Base-by-base conservation (phyloP, 2,113 vertebrate species). In the Marmota flaviventris region DNA sequence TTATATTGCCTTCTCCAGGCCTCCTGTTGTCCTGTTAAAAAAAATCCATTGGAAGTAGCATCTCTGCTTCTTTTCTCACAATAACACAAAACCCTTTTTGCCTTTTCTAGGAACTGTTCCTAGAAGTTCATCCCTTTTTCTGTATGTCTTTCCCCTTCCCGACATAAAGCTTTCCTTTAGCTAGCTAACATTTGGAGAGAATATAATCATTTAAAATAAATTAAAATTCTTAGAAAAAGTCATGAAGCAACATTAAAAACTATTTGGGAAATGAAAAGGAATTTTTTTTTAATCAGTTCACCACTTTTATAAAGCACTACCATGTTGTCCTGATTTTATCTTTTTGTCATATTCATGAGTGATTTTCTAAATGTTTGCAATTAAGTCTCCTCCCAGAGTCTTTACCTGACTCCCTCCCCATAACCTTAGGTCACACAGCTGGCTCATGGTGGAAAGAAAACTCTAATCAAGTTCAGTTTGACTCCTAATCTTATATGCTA, bases 1-100 rank as follows among this genome's bases (percentile, higher is more conserved):
- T 22, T 58, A 2, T 4, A 5, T 85, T 79, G 34, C 22, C 39
- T 85, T 34, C 65, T 90, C 39, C n/a, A 34, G 34, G 34, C 8
- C 14, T 88, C 12, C 2, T 12, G 14, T 11, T 76, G 27, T 0
- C 11, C 85, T 84, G 82, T 63, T 83, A 13, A 39, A 51, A 51
- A 45, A 22, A 69, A 1, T 10, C 9, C 24, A 45, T 8, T 37
- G 58, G 22, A 85, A 91, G 85, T 22, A 95, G 10, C 39, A 84
- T 89, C 24, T 87, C 61, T 78, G 2, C 58, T 89, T 93, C 92
- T 91, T 93, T 91, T 79, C 79, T 70, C 24, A 65, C 9, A 70
- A n/a, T 42, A 82, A 85, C 25, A 67, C 69, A 91, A 85, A 89
- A 58, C 8, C 63, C 34, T 76, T 4, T 18, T 63, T 77, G 32